Evolutionary conservation across 2,113 vertebrate genomes (phyloP).

Genomic region (Stigmatopora nigra): DNA sequence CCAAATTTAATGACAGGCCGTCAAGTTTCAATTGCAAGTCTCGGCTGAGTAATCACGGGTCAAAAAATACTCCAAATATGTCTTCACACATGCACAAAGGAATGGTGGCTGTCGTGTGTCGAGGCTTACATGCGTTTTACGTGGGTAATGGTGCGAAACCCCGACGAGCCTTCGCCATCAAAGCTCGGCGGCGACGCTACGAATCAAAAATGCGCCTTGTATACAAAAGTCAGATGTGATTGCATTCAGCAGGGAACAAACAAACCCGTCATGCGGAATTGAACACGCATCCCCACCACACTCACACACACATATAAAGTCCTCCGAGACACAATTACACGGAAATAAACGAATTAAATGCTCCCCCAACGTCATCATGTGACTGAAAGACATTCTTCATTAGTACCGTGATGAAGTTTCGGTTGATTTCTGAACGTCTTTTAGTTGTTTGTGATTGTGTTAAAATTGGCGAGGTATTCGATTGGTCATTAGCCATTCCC

Average conservation of each 20-base stretch:
- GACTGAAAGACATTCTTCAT: constrained; percentile 39
- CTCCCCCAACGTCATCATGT: constrained; percentile 34
- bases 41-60: constrained; percentile 32
- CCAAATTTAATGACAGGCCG: constrained; percentile 11
- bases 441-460: constrained; percentile 35
- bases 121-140: neutral
- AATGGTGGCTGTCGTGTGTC: constrained; percentile 23
- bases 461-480: neutral
- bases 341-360: constrained; percentile 43
- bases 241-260: constrained; percentile 34
- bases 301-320: neutral
- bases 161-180: constrained; percentile 35
- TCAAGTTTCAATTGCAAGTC: constrained; percentile 39
- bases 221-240: constrained; percentile 30
- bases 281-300: neutral
- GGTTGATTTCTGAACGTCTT: constrained; percentile 22
- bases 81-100: constrained; percentile 26
- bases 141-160: constrained; percentile 9
- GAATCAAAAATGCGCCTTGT: constrained; percentile 22
- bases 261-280: constrained; percentile 28
- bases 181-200: constrained; percentile 24
- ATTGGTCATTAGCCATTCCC: too few relatives aligned
- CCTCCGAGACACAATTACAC: constrained; percentile 41
- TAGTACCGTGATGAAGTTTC: constrained; percentile 33
- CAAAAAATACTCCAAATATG: constrained; percentile 5